Percentiles rank a stretch among this genome's conserved stretches.
Conservation (phyloP, 2,888 invertebrate species). For the Tribolium freemani region DNA sequence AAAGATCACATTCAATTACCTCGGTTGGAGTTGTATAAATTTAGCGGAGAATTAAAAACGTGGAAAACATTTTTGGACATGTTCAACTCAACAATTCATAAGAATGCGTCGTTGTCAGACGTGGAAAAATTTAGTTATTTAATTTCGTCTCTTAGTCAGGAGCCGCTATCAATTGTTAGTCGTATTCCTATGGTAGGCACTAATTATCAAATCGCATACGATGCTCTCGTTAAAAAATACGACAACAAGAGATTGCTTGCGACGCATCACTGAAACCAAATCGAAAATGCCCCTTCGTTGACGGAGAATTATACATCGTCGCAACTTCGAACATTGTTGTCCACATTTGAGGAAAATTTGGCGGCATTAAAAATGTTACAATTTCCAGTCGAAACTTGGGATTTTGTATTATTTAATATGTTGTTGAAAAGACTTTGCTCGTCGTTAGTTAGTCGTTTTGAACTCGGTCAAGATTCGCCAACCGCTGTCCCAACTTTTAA, state of each 20-base stretch:
- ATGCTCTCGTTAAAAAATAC: slow-evolving; percentile 25
- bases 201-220: slow-evolving; percentile 36
- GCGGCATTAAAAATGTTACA: neutral
- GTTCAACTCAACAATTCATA: neutral
- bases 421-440: neutral
- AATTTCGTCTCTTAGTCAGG: neutral
- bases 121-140: neutral
- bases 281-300: neutral
- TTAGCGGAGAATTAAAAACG: neutral
- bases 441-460: neutral
- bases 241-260: slow-evolving; percentile 33
- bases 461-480: neutral
- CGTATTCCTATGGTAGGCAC: slow-evolving; percentile 7
- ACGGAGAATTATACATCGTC: neutral
- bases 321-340: neutral
- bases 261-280: neutral
- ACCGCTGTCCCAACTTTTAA: neutral
- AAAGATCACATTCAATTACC: neutral
- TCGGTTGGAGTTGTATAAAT: neutral
- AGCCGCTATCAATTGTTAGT: slow-evolving; percentile 25
- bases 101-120: slow-evolving; percentile 51
- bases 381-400: neutral
- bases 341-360: neutral
- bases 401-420: neutral
- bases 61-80: neutral